Percentiles rank a stretch among this genome's conserved stretches.
Conservation (phyloP, 2,888 invertebrate genomes). For the Ceriagrion tenellum region DNA sequence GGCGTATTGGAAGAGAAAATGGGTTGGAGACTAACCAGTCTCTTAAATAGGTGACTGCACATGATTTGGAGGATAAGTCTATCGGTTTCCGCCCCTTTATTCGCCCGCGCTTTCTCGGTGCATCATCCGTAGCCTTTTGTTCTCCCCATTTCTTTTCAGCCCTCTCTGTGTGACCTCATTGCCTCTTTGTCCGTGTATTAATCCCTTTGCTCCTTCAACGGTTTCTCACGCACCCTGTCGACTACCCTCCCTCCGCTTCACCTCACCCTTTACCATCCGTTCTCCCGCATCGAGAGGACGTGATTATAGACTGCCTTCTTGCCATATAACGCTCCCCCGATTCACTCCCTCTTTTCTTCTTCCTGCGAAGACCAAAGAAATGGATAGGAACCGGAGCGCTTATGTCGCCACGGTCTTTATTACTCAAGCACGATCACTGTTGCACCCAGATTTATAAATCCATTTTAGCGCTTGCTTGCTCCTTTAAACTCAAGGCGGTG, state of each 20-base stretch:
- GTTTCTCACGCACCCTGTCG: background rate
- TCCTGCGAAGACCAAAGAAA: background rate
- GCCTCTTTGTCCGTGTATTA: background rate
- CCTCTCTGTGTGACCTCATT: background rate
- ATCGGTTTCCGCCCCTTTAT: background rate
- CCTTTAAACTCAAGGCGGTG: background rate
- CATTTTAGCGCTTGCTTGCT: slow-evolving; percentile 14
- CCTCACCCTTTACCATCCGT: background rate
- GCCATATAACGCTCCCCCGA: background rate
- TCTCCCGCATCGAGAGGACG: background rate
- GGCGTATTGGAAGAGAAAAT: no score
- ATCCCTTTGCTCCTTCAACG: background rate
- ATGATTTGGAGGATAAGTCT: no score
- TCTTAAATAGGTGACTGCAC: no score
- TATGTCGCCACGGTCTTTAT: background rate
- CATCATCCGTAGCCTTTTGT: background rate
- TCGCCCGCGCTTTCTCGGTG: background rate
- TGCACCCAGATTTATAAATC: slow-evolving; percentile 45
- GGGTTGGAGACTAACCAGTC: no score
- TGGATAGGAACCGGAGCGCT: background rate
- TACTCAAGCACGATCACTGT: background rate
- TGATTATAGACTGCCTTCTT: background rate
- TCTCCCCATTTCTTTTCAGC: background rate
- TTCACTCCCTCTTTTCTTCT: background rate
- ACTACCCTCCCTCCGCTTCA: background rate